These are phyloP conservation scores for Gandaritis pyraliata DNA, from an alignment of 2,888 invertebrate genomes.

Conservation along the genomic window DNA sequence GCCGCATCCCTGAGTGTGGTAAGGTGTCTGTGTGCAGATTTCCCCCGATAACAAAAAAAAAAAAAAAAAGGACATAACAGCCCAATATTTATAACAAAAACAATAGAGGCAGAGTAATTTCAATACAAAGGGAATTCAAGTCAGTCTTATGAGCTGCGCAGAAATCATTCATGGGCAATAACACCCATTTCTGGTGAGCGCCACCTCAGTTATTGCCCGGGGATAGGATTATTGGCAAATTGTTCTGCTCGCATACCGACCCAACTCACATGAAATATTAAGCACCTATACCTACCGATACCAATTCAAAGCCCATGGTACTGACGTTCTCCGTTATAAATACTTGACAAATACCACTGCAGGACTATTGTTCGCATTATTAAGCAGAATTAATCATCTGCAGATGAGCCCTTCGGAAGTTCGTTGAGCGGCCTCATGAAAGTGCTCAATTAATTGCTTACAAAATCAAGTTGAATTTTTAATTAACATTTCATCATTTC, in stretches of 20 bases:
- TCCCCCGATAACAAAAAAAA: too few species aligned
- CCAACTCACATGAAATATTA: constrained; percentile 77
- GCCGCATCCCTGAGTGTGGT: too few species aligned
- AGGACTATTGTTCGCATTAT: constrained; percentile 38
- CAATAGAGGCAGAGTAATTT: constrained; percentile 41
- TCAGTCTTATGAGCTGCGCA: constrained; percentile 61
- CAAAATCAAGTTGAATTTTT: too few species aligned
- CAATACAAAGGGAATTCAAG: constrained; percentile 59
- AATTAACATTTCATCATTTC: too few species aligned
- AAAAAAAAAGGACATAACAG: not conserved
- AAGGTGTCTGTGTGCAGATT: too few species aligned
- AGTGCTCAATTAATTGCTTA: constrained; percentile 10
- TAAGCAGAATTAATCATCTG: constrained; percentile 41
- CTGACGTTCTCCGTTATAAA: constrained; percentile 40
- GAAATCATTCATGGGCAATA: constrained; percentile 78
- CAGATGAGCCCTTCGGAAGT: constrained; percentile 34
- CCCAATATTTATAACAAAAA: constrained; percentile 28
- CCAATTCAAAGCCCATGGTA: constrained; percentile 36
- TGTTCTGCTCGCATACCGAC: constrained; percentile 78
- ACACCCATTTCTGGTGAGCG: constrained; percentile 74
- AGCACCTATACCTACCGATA: constrained; percentile 56
- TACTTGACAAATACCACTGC: constrained; percentile 45
- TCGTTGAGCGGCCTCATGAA: constrained; percentile 19
- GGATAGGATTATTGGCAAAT: constrained; percentile 82
- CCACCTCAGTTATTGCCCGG: constrained; percentile 76